Base-by-base conservation (phyloP, 2,113 vertebrate genomes). In the Aegotheles bennettii region DNA sequence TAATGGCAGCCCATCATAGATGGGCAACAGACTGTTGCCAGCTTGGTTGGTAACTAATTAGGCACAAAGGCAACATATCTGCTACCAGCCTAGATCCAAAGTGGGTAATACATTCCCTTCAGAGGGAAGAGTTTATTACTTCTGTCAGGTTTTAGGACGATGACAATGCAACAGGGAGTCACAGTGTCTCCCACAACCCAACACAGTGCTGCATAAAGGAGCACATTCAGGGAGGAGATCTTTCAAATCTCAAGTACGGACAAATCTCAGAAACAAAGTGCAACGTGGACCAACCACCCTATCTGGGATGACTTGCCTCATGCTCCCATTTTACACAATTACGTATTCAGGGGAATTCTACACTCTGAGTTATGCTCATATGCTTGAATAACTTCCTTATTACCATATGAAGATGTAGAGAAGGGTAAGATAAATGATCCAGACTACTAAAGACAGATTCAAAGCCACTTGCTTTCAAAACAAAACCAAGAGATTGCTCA, bases 391-490 rank as follows among this genome's bases (percentile, higher is more conserved):
- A 70, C 57, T 94, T 94, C 93, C 85, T 92, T 93, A 75, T 93
- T 92, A 51, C 60, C 64, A 25, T 31, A 63, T 10, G 38, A 63
- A 74, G 76, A 78, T 60, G 61, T 33, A 71, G 19, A 90, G 54
- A 90, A 93, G 47, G 43, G 64, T 18, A 87, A 89, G 95, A 93
- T 45, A 95, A 93, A 84, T 43, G 19, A 84, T 48, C 56, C 64
- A 81, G 83, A 56, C 60, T 89, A 69, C 56, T 64, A 28, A 78
- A 89, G 80, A 75, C 42, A 86, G 63, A 91, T 71, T 90, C 84
- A 90, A 93, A 92, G 53, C 51, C 65, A 82, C 57, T 82, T 84
- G 38, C 64, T 93, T 96, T 81, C 79, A 78, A 94, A 96, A 95
- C 16, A 75, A 92, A 84, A 51, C 56, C 76, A 87, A 95, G 11